phyloP scores from a whole-genome alignment of 2,113 vertebrate species.

The Zosterops lateralis region DNA sequence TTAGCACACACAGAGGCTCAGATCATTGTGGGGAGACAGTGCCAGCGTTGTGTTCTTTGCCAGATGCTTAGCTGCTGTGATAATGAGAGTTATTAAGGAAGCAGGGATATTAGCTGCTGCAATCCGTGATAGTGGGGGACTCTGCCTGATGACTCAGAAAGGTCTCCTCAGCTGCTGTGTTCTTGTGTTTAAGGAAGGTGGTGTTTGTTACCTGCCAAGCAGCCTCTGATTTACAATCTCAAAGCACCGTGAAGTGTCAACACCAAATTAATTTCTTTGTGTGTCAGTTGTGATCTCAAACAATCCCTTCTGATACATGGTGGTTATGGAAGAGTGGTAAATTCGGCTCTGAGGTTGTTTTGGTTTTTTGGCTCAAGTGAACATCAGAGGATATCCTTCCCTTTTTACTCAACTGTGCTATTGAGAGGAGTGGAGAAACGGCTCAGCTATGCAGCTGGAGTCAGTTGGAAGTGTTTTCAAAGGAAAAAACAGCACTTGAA shows the following conservation, averaged over 20 bases:
- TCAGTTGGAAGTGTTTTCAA: background rate
- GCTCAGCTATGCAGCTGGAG: background rate
- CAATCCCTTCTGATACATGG: background rate
- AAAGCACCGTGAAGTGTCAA: slow-evolving; percentile 29
- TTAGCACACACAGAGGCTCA: background rate
- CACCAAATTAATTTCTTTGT: slow-evolving; percentile 55
- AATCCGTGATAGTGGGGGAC: slow-evolving; percentile 33
- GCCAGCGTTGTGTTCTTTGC: slow-evolving; percentile 23
- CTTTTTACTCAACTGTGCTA: slow-evolving; percentile 33
- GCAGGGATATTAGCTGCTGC: slow-evolving; percentile 29
- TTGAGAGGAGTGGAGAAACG: background rate
- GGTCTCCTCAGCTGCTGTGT: slow-evolving; percentile 24
- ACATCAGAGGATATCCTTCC: slow-evolving; percentile 33
- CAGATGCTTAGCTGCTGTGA: slow-evolving; percentile 47
- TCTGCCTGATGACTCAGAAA: slow-evolving; percentile 53
- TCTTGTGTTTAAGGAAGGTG: slow-evolving; percentile 33
- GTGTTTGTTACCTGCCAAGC: slow-evolving; percentile 50
- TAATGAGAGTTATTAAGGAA: slow-evolving; percentile 52
- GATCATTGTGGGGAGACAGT: slow-evolving; percentile 17
- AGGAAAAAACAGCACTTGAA: slow-evolving; percentile 5
- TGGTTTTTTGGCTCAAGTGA: background rate
- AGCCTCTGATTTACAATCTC: slow-evolving; percentile 48
- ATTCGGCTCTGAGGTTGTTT: slow-evolving; percentile 33
- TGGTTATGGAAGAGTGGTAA: background rate
- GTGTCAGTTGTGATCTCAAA: background rate